Percentiles rank a stretch among this genome's conserved stretches.
phyloP scores from a whole-genome alignment of 2,888 invertebrate genomes.

The Caenorhabditis sp. region DNA sequence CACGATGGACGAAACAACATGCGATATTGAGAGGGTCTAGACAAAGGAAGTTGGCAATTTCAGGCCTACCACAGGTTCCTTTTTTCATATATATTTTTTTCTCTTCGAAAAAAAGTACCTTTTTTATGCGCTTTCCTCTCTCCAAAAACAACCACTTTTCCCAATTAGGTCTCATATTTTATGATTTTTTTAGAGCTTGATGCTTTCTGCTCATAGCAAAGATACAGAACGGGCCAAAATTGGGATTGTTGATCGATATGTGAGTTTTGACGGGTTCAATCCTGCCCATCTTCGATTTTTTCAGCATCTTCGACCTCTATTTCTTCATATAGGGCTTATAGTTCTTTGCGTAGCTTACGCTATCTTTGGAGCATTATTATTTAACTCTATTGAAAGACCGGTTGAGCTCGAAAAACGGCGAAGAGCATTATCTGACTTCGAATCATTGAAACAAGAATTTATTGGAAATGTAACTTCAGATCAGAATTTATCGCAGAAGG shows the following conservation, averaged over 20 bases:
- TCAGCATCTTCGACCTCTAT: constrained; percentile 47
- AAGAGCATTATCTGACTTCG: constrained; percentile 26
- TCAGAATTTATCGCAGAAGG: constrained; percentile 1
- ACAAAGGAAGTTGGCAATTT: constrained; percentile 11
- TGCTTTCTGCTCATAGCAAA: neutral
- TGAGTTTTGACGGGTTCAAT: neutral
- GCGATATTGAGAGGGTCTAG: constrained; percentile 7
- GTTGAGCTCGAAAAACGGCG: constrained; percentile 33
- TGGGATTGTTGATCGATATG: neutral
- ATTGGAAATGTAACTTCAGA: constrained; percentile 21
- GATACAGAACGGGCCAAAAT: neutral
- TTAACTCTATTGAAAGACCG: constrained; percentile 44
- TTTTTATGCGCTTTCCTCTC: neutral
- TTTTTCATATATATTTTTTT: neutral
- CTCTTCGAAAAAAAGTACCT: neutral
- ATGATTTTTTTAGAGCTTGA: neutral
- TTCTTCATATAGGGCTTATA: constrained; percentile 50
- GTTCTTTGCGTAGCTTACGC: constrained; percentile 45
- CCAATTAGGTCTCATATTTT: neutral
- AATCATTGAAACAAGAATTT: constrained; percentile 24
- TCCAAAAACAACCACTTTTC: neutral
- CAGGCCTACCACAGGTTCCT: neutral
- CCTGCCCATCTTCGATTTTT: neutral
- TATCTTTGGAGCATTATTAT: constrained; percentile 47
- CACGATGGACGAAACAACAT: constrained; percentile 1